Percentiles rank a stretch among this genome's conserved stretches.
Evolutionary conservation across 1,140 invertebrate genomes (phyloP).

Genomic region (Physella acuta): DNA sequence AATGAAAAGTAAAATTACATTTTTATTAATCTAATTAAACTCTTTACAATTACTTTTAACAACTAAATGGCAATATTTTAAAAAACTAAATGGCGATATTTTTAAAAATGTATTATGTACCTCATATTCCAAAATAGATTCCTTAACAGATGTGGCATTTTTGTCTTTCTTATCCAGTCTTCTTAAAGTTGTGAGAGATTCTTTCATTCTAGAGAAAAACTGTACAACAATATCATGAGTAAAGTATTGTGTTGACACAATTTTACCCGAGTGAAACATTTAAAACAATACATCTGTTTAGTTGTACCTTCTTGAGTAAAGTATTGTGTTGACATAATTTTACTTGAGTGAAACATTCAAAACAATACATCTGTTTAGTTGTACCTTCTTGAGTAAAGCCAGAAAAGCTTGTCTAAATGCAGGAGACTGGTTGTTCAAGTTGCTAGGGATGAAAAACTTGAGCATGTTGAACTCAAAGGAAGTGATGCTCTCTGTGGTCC

Average conservation of each 20-base stretch:
- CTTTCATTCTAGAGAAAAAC: constrained; percentile 56
- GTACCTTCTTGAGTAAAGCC: constrained; percentile 61
- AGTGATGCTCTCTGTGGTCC: constrained; percentile 71
- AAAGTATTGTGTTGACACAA: not conserved
- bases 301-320: constrained; percentile 47
- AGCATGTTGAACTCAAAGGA: constrained; percentile 70
- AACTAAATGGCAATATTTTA: too few species aligned
- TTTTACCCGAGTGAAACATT: not conserved
- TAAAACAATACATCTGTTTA: too few species aligned
- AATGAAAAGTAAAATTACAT: too few species aligned
- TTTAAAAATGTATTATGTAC: not conserved
- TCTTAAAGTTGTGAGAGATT: constrained; percentile 46
- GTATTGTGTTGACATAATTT: not conserved
- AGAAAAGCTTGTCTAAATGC: constrained; percentile 62
- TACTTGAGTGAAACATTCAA: not conserved
- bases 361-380: too few species aligned
- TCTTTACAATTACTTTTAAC: too few species aligned
- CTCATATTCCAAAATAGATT: constrained; percentile 11
- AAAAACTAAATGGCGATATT: too few species aligned
- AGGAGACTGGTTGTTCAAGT: constrained; percentile 73
- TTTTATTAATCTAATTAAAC: too few species aligned
- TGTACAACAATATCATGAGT: constrained; percentile 32
- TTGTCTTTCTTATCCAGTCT: constrained; percentile 28
- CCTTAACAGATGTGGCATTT: not conserved
- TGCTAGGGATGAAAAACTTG: constrained; percentile 69